Evolutionary conservation across 2,113 vertebrate genomes (phyloP).

Genomic region (Tyto alba): DNA sequence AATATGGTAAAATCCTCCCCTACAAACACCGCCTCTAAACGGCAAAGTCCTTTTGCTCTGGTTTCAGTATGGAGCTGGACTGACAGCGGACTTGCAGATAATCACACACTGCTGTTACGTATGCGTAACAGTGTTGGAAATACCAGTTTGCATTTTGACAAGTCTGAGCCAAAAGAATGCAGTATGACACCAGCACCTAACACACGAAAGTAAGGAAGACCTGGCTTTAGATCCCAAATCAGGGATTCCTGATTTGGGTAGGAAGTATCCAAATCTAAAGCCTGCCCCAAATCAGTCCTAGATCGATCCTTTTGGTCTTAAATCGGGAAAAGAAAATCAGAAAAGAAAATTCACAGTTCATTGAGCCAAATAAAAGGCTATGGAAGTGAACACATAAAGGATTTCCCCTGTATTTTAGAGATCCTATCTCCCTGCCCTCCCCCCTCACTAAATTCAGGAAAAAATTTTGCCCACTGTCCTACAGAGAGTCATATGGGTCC

Average conservation of each 20-base stretch:
- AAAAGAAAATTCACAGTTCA: not conserved
- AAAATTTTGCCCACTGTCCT: not conserved
- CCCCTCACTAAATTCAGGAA: not conserved
- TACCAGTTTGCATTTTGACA: not conserved
- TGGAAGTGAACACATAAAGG: not conserved
- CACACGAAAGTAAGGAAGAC: rapidly evolving
- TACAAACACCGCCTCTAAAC: not conserved
- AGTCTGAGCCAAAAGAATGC: not conserved
- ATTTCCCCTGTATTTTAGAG: not conserved
- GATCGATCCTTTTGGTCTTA: not conserved
- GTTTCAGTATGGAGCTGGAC: not conserved
- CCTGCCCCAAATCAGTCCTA: not conserved
- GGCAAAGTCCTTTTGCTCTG: not conserved
- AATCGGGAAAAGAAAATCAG: not conserved
- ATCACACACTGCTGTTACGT: not conserved
- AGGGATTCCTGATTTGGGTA: not conserved
- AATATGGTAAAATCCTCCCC: not conserved
- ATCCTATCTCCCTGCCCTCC: no score
- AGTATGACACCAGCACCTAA: not conserved
- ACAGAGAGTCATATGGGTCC: not conserved
- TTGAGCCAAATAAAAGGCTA: not conserved
- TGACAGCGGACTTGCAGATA: not conserved
- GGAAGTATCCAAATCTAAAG: not conserved
- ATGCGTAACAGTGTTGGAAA: not conserved
- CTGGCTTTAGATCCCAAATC: not conserved